Base-by-base conservation (phyloP, 2,797 vertebrate genomes). In the Catostomus latipinnis region DNA sequence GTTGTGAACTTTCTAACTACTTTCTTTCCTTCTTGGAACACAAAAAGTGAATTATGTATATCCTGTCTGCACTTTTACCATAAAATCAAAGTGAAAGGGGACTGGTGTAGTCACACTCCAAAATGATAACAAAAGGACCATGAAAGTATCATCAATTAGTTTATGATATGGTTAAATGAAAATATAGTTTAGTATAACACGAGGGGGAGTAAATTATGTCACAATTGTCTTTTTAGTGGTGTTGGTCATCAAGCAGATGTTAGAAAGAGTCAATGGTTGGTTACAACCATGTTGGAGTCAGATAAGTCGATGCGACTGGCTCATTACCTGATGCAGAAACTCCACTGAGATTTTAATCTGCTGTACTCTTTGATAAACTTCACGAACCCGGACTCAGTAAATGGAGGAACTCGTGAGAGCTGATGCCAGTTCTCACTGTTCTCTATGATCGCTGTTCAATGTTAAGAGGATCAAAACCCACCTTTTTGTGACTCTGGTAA, bases 381-480 rank as follows among this genome's bases (percentile, higher is more conserved):
- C 69, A 22, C 22, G 22, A 22, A 22, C 22, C 16, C 16, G 16
- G 16, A 22, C 1, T 22, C 43, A 70, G 50, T 45, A 18, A 70
- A 22, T 34, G 22, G 11, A 57, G 34, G 11, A 69, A 66, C 46
- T 66, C 50, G 3, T 52, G 34, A 80, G 65, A 66, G 58, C 58
- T 62, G 13, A 69, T 49, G 45, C 70, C 54, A 34, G 34, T 34
- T 34, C 34, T 34, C 4, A 34, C 34, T 66, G 57, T 18, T 71
- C 74, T 78, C 46, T 78, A 50, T 18, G 43, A 78, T 52, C 87
- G 79, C 86, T 34, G 84, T 74, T 78, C 78, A 84, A 88, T 87
- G 88, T 89, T 86, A 81, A 84, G 90, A 91, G 91, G 88, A 87
- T 92, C 87, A 73, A 87, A 84, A 87, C 88, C 89, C 85, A 90